These are phyloP conservation scores for Muntiacus reevesi DNA, from an alignment of 2,113 vertebrate genomes.

Conservation along the genomic window DNA sequence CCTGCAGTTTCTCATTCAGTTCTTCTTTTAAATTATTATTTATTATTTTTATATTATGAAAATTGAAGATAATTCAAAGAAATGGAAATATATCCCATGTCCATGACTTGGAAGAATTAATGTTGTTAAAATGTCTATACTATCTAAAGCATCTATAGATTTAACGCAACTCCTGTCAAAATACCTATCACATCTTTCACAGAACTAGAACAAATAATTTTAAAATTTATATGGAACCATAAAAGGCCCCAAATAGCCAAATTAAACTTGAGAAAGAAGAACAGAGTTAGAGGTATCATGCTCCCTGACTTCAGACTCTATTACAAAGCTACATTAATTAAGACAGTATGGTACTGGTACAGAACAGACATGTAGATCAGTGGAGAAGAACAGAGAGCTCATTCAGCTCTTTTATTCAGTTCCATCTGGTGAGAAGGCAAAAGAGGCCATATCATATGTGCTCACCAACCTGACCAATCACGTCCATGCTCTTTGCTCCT, in stretches of 20 bases:
- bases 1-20: neutral
- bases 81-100: neutral
- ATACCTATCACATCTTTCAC: neutral
- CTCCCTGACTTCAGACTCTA: neutral
- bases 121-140: neutral
- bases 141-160: neutral
- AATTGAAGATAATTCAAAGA: neutral
- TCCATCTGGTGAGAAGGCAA: neutral
- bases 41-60: neutral
- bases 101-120: neutral
- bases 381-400: neutral
- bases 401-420: neutral
- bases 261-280: neutral
- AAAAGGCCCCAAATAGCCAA: neutral
- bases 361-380: neutral
- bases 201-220: neutral
- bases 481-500: neutral
- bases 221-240: neutral
- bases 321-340: neutral
- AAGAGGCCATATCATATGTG: too few relatives aligned
- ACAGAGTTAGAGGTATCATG: neutral
- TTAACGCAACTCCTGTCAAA: neutral
- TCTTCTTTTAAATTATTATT: neutral
- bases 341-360: neutral
- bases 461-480: accelerated